phyloP scores from a whole-genome alignment of 1,140 invertebrate genomes.

The Drosophila arawakana region DNA sequence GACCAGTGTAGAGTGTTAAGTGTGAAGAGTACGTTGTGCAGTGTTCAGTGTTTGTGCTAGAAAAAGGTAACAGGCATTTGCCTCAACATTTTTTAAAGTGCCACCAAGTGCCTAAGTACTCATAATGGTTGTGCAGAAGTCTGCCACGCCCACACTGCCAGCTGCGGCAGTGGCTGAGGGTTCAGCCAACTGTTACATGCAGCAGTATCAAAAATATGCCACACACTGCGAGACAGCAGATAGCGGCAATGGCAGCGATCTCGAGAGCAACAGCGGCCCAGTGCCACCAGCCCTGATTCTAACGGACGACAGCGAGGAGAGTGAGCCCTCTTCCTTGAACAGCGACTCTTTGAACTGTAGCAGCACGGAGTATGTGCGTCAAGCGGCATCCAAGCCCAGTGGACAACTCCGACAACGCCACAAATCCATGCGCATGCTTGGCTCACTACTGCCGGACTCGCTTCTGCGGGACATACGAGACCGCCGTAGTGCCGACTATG shows the following conservation, averaged over 20 bases:
- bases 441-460: constrained; percentile 73
- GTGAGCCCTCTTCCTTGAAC: constrained; percentile 74
- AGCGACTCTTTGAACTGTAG: constrained; percentile 78
- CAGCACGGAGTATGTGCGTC: constrained; percentile 70
- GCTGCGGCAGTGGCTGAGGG: constrained; percentile 33
- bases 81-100: constrained; percentile 4
- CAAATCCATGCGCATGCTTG: constrained; percentile 59
- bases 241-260: constrained; percentile 92
- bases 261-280: constrained; percentile 86
- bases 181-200: constrained; percentile 87
- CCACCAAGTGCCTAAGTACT: constrained; percentile 1
- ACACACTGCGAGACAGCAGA: constrained; percentile 91
- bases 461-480: constrained; percentile 81
- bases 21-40: neutral
- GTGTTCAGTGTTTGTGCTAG: constrained; percentile 8
- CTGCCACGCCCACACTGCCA: constrained; percentile 38
- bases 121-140: constrained; percentile 66
- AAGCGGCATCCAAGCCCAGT: constrained; percentile 64
- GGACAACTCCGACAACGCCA: constrained; percentile 59
- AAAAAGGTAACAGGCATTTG: neutral
- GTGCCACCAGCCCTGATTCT: constrained; percentile 85
- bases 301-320: constrained; percentile 85
- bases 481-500: constrained; percentile 60
- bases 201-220: constrained; percentile 70
- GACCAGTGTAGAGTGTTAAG: neutral